phyloP scores from a whole-genome alignment of 2,797 vertebrate species.

The Microhierax caerulescens region DNA sequence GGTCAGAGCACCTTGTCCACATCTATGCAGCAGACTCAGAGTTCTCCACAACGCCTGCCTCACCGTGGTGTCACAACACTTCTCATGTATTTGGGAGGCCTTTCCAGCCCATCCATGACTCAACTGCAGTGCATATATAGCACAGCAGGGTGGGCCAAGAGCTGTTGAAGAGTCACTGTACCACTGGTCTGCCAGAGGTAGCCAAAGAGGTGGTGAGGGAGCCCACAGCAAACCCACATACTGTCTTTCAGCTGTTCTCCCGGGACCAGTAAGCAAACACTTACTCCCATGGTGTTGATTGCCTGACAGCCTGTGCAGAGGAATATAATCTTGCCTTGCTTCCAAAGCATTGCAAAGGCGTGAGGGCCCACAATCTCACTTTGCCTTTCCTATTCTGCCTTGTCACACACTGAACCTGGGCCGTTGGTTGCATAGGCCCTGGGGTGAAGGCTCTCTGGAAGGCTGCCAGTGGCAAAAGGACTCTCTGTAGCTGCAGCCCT shows the following conservation, averaged over 20 bases:
- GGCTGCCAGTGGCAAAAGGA: not conserved
- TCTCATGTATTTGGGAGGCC: not conserved
- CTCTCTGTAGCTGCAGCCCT: not conserved
- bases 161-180: not conserved
- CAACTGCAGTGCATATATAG: not conserved
- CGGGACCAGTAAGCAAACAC: not conserved
- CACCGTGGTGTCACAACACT: rapidly evolving
- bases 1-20: not conserved
- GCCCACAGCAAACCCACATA: not conserved
- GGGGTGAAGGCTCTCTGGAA: not conserved
- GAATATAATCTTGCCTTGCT: not conserved
- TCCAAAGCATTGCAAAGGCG: not conserved
- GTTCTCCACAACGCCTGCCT: not conserved
- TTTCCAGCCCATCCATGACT: not conserved
- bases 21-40: not conserved
- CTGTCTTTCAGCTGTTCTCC: not conserved
- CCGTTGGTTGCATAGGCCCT: not conserved
- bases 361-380: not conserved
- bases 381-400: not conserved
- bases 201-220: not conserved
- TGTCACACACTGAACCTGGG: not conserved
- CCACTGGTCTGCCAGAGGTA: not conserved
- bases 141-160: not conserved
- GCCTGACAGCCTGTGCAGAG: not conserved
- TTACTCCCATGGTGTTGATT: not conserved